phyloP scores from a whole-genome alignment of 2,113 vertebrate species.

The Cephalopterus ornatus region DNA sequence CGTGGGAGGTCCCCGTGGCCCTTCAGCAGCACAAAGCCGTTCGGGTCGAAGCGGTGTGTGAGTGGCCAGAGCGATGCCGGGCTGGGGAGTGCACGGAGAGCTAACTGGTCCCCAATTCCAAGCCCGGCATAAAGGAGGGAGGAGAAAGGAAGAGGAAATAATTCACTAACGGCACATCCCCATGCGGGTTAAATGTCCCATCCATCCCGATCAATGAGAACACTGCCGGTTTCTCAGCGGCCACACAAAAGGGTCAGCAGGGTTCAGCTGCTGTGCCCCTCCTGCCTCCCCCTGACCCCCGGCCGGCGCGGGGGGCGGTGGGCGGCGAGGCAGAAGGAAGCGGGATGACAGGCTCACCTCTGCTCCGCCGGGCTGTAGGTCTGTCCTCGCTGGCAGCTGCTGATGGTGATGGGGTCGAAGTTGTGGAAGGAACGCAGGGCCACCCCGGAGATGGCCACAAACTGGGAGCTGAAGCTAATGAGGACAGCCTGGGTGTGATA shows the following conservation, averaged over 20 bases:
- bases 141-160: slow-evolving; percentile 68
- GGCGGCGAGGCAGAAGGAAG: neutral
- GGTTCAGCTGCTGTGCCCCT: slow-evolving; percentile 27
- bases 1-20: neutral
- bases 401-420: slow-evolving; percentile 98
- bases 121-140: slow-evolving; percentile 32
- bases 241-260: slow-evolving; percentile 31
- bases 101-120: slow-evolving; percentile 11
- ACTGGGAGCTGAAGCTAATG: slow-evolving; percentile 87
- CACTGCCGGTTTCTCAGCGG: neutral
- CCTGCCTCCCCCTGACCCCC: neutral
- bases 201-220: slow-evolving; percentile 61
- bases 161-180: slow-evolving; percentile 57
- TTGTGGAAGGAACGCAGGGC: slow-evolving; percentile 97
- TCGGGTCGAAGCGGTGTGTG: neutral
- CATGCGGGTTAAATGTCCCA: slow-evolving; percentile 60
- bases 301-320: neutral
- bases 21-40: neutral
- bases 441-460: slow-evolving; percentile 95
- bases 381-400: slow-evolving; percentile 96
- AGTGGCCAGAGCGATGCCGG: accelerated
- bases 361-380: slow-evolving; percentile 94
- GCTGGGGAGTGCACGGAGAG: neutral
- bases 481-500: slow-evolving; percentile 94
- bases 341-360: slow-evolving; percentile 81